Evolutionary conservation across 1,140 invertebrate genomes (phyloP).

Genomic region (silkworm (Bombyx mori)): ASM3026992v2 NC_085112.1:5754001-5754500

Average conservation of each 20-base stretch:
- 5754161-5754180: conserved; percentile 6
- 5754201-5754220: conserved; percentile 10
- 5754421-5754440: no score
- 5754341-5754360: no score
- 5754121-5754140: conserved; percentile 5
- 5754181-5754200: conserved; percentile 1
- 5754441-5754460: no score
- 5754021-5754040: conserved; percentile 30
- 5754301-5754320: background rate
- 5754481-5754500: no score
- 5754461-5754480: no score
- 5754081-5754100: background rate
- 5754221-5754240: conserved; percentile 13
- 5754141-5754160: conserved; percentile 4
- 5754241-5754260: conserved; percentile 1
- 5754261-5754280: conserved; percentile 4
- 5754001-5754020: conserved; percentile 29
- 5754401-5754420: no score
- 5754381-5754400: no score
- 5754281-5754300: conserved; percentile 9
- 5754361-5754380: no score
- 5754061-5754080: conserved; percentile 12
- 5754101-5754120: conserved; percentile 1
- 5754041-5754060: conserved; percentile 38
- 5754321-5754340: background rate